A percentile compares a stretch with the other conserved stretches of the same genome.
Evolutionary conservation across 2,888 invertebrate genomes (phyloP).

Genomic region (Agrochola circellaris): DNA sequence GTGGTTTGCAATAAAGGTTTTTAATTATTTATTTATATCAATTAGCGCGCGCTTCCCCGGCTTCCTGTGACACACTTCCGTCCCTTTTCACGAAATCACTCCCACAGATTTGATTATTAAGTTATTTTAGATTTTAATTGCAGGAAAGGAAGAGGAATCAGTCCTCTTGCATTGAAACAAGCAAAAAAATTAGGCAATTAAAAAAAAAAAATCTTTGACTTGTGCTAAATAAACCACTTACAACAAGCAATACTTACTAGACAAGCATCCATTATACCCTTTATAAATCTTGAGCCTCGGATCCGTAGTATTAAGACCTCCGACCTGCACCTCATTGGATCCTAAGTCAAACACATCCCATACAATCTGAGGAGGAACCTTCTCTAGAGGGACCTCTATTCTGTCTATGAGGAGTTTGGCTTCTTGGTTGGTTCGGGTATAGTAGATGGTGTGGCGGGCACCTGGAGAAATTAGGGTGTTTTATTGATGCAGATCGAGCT

Average conservation of each 20-base stretch:
- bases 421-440: conserved; percentile 93
- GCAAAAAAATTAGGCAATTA: no score
- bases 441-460: conserved; percentile 94
- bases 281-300: conserved; percentile 95
- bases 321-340: conserved; percentile 96
- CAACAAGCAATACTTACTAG: conserved; percentile 92
- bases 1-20: no score
- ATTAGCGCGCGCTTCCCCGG: no score
- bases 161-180: no score
- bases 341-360: conserved; percentile 93
- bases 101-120: no score
- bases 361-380: conserved; percentile 92
- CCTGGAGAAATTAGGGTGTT: conserved; percentile 81
- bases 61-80: no score
- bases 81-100: no score
- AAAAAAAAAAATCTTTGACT: no score
- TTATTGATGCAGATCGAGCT: not conserved
- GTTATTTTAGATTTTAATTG: no score
- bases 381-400: conserved; percentile 93
- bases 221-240: no score
- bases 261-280: conserved; percentile 97
- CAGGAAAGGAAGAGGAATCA: no score
- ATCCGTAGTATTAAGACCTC: conserved; percentile 96
- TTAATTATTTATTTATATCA: no score
- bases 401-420: conserved; percentile 94